Base-by-base conservation (phyloP, 1,140 invertebrate genomes). In the Drosophila saltans region DNA sequence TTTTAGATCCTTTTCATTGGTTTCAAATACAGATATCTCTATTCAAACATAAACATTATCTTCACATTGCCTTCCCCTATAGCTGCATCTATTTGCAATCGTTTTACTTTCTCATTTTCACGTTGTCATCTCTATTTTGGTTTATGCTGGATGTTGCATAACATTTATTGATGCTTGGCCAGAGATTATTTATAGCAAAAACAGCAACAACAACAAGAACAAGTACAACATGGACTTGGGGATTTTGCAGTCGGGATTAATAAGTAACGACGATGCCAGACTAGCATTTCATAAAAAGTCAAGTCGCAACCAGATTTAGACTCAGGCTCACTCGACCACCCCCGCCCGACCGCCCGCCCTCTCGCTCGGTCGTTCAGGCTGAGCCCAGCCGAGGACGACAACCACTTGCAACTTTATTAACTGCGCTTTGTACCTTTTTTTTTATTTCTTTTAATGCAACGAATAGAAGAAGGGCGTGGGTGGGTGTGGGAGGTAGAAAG, bases 141-240 rank as follows among this genome's bases (percentile, higher is more conserved):
- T 55, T 64, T 36, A 63, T 72, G 81, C 65, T 75, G 55, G 36
- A 69, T 81, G 73, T 80, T 74, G 83, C 73, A 74, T 26, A 86
- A 86, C 83, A 88, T 83, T 88, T 88, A 88, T 88, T 88, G 83
- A 89, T 89, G 83, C 83, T 88, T 89, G 79, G 82, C 63, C 70
- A 69, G 72, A 80, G 66, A 77, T 67, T 77, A 82, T 61, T 62
- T 70, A 62, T 68, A 60, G 45, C 57, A 48, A 55, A 24, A 48
- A 21, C n/a, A 16, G 7, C 4, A 6, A n/a, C 52, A 55, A 28
- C 21, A 21, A 10, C 16, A 58, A 11, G 21, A 21, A 40, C 62
- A 30, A 41, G 28, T 40, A 40, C 43, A 52, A 52, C 66, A 56
- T 57, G 30, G 57, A 43, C 61, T 24, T 7, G 36, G 62, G 76